Base-by-base conservation (phyloP, 92 coral and sea anemone genomes). In the Pocillopora grandis region DNA sequence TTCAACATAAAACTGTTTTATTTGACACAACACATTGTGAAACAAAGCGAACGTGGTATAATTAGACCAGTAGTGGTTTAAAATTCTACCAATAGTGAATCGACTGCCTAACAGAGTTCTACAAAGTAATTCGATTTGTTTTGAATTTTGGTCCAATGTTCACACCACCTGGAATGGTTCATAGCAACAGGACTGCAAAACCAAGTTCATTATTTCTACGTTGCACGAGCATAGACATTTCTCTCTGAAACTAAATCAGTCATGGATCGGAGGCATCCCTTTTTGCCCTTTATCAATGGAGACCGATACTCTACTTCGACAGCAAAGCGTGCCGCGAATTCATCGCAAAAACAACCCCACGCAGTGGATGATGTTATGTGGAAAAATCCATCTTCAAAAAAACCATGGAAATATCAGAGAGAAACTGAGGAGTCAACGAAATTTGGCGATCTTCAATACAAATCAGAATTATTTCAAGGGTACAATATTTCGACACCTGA, bases 341-440 rank as follows among this genome's bases (percentile, higher is more conserved):
- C 36, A 8, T 83, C 65, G 63, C 74, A 75, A 23, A 33, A 73
- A 73, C 55, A 72, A 12, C 17, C 9, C 71, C 52, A 42, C 61
- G 10, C 71, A 23, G 31, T 70, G 49, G 66, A 20, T 2, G 75
- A 79, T 33, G 21, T 55, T 12, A 65, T 83, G 80, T 83, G 86
- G 86, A 83, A 74, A 55, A 83, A 73, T 83, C 80, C 86, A 75
- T 62, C 86, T 33, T 62, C 74, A 55, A 83, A 63, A 33, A 17
- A 71, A 33, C 21, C 61, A 37, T 31, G 58, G 78, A 36, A 21
- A 20, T 16, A 11, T 12, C 71, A 62, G 59, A 58, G 7, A 58
- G 76, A 70, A 16, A 71, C 12, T 12, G 20, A 68, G 35, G 71
- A 48, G 52, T 42, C 52, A n/a, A 18, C 70, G 49, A 13, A 36